phyloP scores from a whole-genome alignment of 2,113 vertebrate species.

The Trogon surrucura region DNA sequence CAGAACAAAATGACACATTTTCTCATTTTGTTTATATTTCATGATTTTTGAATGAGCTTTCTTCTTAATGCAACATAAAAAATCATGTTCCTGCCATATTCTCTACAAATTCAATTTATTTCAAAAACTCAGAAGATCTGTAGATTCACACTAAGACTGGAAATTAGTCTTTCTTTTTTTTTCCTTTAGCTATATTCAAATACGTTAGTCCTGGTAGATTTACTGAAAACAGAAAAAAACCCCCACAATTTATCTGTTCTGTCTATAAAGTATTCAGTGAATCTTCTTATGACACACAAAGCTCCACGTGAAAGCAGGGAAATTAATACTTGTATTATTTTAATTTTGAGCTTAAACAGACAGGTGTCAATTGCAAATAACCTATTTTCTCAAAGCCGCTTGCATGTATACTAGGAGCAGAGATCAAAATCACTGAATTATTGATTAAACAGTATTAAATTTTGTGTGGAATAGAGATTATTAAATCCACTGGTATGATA shows the following conservation, averaged over 20 bases:
- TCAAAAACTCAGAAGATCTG: not conserved
- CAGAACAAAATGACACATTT: not conserved
- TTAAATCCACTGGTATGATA: not conserved
- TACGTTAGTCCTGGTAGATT: not conserved
- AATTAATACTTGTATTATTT: not conserved
- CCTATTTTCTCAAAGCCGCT: not conserved
- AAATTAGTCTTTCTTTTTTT: not conserved
- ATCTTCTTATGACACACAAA: not conserved
- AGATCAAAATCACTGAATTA: not conserved
- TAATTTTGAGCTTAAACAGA: not conserved
- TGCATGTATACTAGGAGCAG: not conserved
- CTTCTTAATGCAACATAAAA: not conserved
- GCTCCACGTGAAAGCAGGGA: not conserved
- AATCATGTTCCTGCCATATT: not conserved
- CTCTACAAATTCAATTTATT: not conserved
- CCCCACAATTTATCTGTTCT: not conserved
- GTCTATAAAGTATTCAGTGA: not conserved
- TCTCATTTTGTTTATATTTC: not conserved
- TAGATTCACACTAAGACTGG: not conserved
- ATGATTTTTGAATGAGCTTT: not conserved
- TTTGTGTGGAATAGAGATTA: not conserved
- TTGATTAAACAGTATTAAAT: not conserved
- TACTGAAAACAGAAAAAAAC: accelerated
- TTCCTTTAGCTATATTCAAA: not conserved
- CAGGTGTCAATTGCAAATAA: not conserved